Evolutionary conservation across 2,888 invertebrate species (phyloP).

Genomic region (Ophioninae sp.): DNA sequence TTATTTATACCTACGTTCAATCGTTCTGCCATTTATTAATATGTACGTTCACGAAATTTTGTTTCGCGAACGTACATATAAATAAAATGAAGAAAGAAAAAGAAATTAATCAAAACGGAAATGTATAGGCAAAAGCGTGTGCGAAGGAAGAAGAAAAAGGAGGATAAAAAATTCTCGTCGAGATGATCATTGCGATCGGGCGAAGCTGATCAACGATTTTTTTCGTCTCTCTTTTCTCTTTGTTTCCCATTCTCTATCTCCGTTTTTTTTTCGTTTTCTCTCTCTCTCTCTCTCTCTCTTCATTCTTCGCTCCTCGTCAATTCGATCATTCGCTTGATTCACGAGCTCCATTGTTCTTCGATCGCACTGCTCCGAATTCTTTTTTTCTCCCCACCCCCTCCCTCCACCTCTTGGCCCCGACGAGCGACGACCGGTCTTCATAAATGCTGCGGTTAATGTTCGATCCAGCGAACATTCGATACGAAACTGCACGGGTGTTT

Average conservation of each 20-base stretch:
- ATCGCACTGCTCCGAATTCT: constrained; percentile 21
- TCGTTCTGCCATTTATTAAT: no score
- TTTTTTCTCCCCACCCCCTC: constrained; percentile 25
- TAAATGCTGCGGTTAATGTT: constrained; percentile 47
- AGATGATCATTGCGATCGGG: constrained; percentile 61
- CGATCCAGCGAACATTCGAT: constrained; percentile 8
- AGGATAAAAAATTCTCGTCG: constrained; percentile 42
- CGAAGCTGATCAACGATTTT: constrained; percentile 64
- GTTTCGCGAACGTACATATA: no score
- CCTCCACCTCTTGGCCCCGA: neutral
- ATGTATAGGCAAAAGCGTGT: constrained; percentile 1
- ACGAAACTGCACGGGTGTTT: constrained; percentile 11
- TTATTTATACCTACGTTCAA: no score
- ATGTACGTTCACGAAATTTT: no score
- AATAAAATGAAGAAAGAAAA: neutral
- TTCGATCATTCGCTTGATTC: constrained; percentile 53
- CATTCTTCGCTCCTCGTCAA: constrained; percentile 43
- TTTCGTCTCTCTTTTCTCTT: no score
- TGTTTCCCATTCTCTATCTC: constrained; percentile 28
- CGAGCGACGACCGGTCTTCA: neutral
- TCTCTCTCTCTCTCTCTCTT: constrained; percentile 9
- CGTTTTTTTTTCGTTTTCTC: constrained; percentile 19
- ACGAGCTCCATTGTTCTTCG: constrained; percentile 40
- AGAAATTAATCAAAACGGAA: neutral
- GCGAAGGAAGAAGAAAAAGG: constrained; percentile 30